Evolutionary conservation across 2,888 invertebrate genomes (phyloP).

Genomic region (Megaustenia siamemsis): DNA sequence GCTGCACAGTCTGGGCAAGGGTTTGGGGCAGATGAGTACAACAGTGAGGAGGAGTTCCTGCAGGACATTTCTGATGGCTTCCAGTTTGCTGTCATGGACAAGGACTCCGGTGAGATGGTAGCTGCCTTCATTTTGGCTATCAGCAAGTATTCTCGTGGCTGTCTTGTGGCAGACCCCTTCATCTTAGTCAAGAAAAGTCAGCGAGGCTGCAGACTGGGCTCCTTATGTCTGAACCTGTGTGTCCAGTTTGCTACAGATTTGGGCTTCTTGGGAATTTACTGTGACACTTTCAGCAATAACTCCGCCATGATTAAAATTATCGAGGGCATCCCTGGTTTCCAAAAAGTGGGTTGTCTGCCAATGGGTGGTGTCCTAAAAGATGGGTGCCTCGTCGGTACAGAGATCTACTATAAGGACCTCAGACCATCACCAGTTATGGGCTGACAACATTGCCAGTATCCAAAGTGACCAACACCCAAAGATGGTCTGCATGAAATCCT

Average conservation of each 20-base stretch:
- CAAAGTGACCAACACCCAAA: too few relatives aligned
- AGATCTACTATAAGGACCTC: conserved; percentile 62
- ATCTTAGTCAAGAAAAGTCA: conserved; percentile 59
- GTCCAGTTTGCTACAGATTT: conserved; percentile 61
- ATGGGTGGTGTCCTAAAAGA: conserved; percentile 64
- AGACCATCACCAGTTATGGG: conserved; percentile 32
- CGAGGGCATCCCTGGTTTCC: conserved; percentile 60
- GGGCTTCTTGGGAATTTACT: conserved; percentile 65
- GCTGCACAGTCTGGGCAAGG: conserved; percentile 63
- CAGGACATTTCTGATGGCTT: conserved; percentile 60
- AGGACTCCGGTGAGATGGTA: conserved; percentile 58
- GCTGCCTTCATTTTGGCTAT: conserved; percentile 62
- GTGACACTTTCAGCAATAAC: conserved; percentile 67
- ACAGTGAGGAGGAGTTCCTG: conserved; percentile 58
- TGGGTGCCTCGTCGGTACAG: conserved; percentile 59
- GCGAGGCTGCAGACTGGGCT: conserved; percentile 61
- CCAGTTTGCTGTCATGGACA: conserved; percentile 61
- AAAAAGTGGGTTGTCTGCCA: conserved; percentile 64
- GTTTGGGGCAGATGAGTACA: conserved; percentile 64
- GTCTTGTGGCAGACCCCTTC: conserved; percentile 62
- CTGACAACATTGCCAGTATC: neutral
- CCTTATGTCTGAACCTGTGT: conserved; percentile 60
- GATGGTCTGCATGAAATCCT: too few relatives aligned
- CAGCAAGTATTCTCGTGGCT: conserved; percentile 62
- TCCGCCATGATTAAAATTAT: conserved; percentile 62